Conservation (phyloP, 2,888 invertebrate genomes). For the Dendrolimus pini region DNA sequence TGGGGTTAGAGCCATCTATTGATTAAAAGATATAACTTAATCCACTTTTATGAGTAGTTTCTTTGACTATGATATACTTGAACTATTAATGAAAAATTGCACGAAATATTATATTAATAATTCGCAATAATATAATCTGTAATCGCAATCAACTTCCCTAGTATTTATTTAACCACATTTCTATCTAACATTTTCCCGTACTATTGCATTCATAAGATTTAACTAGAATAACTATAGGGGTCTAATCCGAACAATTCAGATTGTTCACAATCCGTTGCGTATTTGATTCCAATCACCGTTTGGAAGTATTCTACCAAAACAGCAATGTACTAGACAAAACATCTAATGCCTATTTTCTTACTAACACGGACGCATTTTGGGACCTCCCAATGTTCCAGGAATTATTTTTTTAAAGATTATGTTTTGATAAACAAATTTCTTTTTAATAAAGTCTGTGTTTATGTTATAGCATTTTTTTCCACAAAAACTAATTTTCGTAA, state of each 20-base stretch:
- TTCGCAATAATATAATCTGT: neutral
- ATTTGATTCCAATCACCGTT: slow-evolving; percentile 4
- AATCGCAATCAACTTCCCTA: neutral
- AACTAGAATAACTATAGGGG: slow-evolving; percentile 25
- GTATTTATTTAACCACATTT: neutral
- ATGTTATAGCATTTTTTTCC: too few species aligned
- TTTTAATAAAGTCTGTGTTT: too few species aligned
- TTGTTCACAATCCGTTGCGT: slow-evolving; percentile 20
- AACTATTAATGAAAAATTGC: too few species aligned
- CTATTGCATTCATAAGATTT: slow-evolving; percentile 63
- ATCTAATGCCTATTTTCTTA: neutral
- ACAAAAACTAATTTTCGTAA: too few species aligned
- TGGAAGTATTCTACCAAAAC: slow-evolving; percentile 8
- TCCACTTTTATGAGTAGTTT: too few species aligned
- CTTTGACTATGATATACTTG: too few species aligned
- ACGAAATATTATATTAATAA: too few species aligned
- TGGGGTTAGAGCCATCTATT: too few species aligned
- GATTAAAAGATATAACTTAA: too few species aligned
- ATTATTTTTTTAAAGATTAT: too few species aligned
- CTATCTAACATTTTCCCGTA: slow-evolving; percentile 6
- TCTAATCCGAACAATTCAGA: slow-evolving; percentile 7
- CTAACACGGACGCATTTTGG: neutral
- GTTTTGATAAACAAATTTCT: too few species aligned
- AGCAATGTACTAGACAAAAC: slow-evolving; percentile 6
- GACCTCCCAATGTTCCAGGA: neutral